Base-by-base conservation (phyloP, 2,797 vertebrate species). In the Myotis daubentonii region DNA sequence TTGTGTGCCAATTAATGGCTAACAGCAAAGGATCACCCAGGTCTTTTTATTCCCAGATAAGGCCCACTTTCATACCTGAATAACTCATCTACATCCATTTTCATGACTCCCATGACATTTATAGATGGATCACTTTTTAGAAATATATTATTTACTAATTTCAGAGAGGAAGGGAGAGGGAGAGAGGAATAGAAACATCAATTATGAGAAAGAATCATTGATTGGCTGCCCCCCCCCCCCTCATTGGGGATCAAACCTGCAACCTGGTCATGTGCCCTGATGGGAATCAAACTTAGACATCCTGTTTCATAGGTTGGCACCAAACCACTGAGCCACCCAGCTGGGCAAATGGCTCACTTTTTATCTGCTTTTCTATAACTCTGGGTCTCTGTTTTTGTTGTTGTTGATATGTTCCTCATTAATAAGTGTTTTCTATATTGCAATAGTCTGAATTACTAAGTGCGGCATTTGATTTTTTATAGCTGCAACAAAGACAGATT, bases 371-470 rank as follows among this genome's bases (percentile, higher is more conserved):
- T 36, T 33, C 16, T 38, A 65, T 68, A 92, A 20, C 4, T 22
- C 0, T 5, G 38, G 16, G 3, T 30, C 2, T 8, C 23, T 16
- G 10, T 51, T 10, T 36, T 20, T 38, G 17, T 23, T 65, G 30
- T n/a, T 66, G 30, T 74, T 74, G 8, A 65, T 6, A 41, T 75
- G 2, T n/a, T 72, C 3, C 15, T 74, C 25, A 85, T 55, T 71
- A 51, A 85, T 70, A 6, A 51, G 47, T 55, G 4, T 25, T 80
- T 38, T 82, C 0, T 0, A 7, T 51, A 51, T 49, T 80, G 33
- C 55, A 51, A 17, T 36, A 62, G 17, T 5, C 30, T 74, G 20
- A 57, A 78, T 20, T 91, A 9, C 65, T 1, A 10, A 41, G 4
- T 47, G 19, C 3, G 62, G 8, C 9, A 55, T 74, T 68, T 84